Base-by-base conservation (phyloP, 2,888 invertebrate species). In the Drosophila kanekoi region DNA sequence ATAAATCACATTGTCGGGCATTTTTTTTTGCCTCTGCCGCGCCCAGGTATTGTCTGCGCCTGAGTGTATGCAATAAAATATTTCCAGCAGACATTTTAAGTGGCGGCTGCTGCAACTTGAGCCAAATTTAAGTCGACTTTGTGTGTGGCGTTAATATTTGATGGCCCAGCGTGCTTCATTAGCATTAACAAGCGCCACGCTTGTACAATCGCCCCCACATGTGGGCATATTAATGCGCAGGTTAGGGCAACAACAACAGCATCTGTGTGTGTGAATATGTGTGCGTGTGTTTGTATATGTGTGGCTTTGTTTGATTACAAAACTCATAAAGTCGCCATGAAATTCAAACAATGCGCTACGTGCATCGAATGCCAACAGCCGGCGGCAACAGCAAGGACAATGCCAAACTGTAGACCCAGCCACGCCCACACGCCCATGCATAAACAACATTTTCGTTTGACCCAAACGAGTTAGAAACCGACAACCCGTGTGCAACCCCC, bases 301-400 rank as follows among this genome's bases (percentile, higher is more conserved):
- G 58, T 61, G 71, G 62, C 73, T 71, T 63, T 85, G 84, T 77
- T 84, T 77, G 85, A 86, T 86, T 87, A 89, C 85, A 81, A 86
- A 86, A 87, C 85, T 86, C 85, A 86, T 86, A 86, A 86, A 89
- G 85, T 89, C 89, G 87, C 89, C 89, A 89, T 86, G 87, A 89
- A 89, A 89, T 87, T 87, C 85, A 89, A 89, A 89, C 85, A 86
- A 86, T 86, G 87, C 85, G 79, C 70, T 86, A 89, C 85, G 89
- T 86, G 85, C 85, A 82, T 74, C 65, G 85, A 79, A 79, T 86
- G 48, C 68, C 60, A 78, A 81, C 63, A 63, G 47, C 65, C 51
- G 23, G 41, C 44, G 41, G 58, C 41, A 58, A 33, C 47, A 56
- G 38, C 49, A 52, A 40, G 61, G 61, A 67, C 72, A 77, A 53